Percentiles rank a stretch among this genome's conserved stretches.
phyloP scores from a whole-genome alignment of 2,888 invertebrate species.

The Oscheius myriophilus region DNA sequence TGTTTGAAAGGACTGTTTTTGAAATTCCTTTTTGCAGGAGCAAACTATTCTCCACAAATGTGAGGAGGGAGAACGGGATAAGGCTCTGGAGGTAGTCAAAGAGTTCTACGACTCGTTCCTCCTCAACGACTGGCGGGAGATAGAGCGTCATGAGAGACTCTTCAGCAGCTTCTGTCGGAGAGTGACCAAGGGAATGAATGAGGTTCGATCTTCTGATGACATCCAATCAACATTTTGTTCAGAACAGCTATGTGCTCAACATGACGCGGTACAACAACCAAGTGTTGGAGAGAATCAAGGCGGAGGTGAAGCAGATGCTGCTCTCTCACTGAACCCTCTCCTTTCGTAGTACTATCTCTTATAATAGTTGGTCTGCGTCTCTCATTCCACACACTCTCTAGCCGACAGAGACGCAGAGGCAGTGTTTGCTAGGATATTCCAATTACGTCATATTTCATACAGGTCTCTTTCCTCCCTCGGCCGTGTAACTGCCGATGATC shows the following conservation, averaged over 20 bases:
- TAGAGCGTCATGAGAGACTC: constrained; percentile 39
- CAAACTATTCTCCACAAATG: constrained; percentile 39
- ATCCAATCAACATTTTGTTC: not conserved
- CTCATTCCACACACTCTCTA: too few relatives aligned
- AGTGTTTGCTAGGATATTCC: constrained; percentile 17
- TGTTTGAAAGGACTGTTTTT: constrained; percentile 13
- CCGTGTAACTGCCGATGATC: too few relatives aligned
- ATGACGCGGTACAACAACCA: constrained; percentile 47
- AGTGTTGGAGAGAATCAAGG: constrained; percentile 42
- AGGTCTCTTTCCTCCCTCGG: too few relatives aligned
- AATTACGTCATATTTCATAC: not conserved
- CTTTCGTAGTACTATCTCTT: not conserved
- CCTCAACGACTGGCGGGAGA: constrained; percentile 35
- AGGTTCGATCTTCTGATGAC: constrained; percentile 21
- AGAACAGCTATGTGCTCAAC: constrained; percentile 42
- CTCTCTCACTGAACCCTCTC: not conserved
- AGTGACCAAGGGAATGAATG: constrained; percentile 44
- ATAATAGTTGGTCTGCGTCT: not conserved
- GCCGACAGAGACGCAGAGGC: too few relatives aligned
- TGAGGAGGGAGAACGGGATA: constrained; percentile 32
- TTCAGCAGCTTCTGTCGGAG: constrained; percentile 50
- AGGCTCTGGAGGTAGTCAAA: constrained; percentile 34
- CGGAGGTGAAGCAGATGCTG: constrained; percentile 41
- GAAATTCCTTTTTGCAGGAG: too few relatives aligned
- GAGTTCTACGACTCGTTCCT: constrained; percentile 44